Conservation (phyloP, 2,888 invertebrate genomes). For the Drosophila neoperkinsi region DNA sequence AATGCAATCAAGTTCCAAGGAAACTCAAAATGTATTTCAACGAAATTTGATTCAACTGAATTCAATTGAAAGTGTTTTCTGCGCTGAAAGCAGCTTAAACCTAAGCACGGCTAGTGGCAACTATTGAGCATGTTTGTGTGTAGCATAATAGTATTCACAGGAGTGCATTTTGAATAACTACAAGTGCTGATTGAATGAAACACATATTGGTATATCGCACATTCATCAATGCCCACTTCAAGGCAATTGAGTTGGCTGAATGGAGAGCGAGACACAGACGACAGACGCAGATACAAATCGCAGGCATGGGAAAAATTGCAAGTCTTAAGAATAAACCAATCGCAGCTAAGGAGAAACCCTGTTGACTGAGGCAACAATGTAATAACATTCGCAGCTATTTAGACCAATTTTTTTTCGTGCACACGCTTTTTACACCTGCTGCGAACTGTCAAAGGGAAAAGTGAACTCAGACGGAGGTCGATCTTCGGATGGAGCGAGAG, state of each 20-base stretch:
- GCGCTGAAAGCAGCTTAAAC: not conserved
- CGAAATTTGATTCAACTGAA: not conserved
- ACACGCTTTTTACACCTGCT: conserved; percentile 34
- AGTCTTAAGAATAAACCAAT: not conserved
- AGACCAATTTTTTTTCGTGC: conserved; percentile 42
- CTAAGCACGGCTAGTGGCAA: not conserved
- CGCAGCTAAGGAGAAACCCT: not conserved
- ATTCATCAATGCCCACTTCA: conserved; percentile 41
- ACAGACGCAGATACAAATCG: conserved; percentile 34
- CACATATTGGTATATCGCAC: conserved; percentile 32
- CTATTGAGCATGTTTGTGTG: conserved; percentile 12
- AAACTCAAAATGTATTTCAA: not conserved
- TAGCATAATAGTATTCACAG: not conserved
- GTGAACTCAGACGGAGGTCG: not conserved
- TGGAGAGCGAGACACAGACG: conserved; percentile 18
- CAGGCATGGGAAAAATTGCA: conserved; percentile 25
- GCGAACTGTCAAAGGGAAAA: conserved; percentile 52
- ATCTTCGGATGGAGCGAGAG: not conserved
- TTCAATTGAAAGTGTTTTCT: not conserved
- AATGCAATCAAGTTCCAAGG: not conserved
- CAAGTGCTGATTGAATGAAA: conserved; percentile 52
- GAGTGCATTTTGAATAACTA: conserved; percentile 23
- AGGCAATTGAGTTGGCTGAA: conserved; percentile 41
- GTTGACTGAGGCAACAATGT: conserved; percentile 36
- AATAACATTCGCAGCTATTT: conserved; percentile 71